phyloP scores from a whole-genome alignment of 1,140 invertebrate species.

The Macrotrachela quadricornifera region DNA sequence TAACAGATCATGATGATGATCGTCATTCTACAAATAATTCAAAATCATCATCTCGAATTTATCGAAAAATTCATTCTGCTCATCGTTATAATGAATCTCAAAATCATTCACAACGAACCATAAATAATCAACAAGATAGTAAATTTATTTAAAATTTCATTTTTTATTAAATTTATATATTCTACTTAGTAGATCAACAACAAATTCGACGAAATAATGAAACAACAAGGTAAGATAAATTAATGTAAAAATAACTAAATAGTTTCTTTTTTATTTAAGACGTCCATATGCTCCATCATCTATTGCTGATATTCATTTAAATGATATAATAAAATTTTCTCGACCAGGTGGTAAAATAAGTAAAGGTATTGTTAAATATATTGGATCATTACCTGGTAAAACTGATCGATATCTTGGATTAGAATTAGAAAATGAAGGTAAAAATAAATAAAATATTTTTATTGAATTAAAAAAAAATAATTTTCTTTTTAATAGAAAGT shows the following conservation, averaged over 20 bases:
- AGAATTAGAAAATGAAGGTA: conserved; percentile 28
- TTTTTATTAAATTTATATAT: no score
- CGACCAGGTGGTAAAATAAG: conserved; percentile 25
- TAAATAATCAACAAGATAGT: no score
- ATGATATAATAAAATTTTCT: conserved; percentile 28
- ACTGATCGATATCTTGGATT: conserved; percentile 25
- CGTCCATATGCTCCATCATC: conserved; percentile 25
- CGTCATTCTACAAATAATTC: no score
- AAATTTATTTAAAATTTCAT: no score
- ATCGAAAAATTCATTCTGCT: no score
- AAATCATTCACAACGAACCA: no score
- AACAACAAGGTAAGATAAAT: no score
- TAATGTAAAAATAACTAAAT: background rate
- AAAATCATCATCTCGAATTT: no score
- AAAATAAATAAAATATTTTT: background rate
- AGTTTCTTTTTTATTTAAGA: background rate
- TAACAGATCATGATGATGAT: no score
- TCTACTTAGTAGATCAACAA: no score
- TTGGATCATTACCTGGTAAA: conserved; percentile 25
- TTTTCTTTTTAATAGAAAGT: conserved; percentile 17
- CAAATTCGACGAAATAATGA: no score
- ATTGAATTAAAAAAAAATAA: background rate
- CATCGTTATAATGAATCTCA: no score
- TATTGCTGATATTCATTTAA: conserved; percentile 19
- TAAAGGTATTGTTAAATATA: conserved; percentile 24